These are phyloP conservation scores for Cephalopterus ornatus DNA, from an alignment of 2,113 vertebrate genomes.

Conservation along the genomic window DNA sequence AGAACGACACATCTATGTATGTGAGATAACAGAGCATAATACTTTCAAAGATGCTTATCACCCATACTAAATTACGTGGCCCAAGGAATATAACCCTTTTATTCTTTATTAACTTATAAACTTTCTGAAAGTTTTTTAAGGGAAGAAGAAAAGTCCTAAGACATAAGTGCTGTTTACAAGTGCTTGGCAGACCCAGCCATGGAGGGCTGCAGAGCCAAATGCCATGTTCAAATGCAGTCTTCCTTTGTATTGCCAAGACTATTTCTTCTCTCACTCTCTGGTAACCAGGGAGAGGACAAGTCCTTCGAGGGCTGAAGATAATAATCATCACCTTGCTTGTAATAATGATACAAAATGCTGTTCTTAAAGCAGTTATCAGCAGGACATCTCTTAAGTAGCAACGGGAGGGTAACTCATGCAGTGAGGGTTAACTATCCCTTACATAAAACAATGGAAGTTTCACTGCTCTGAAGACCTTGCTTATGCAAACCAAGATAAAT, in stretches of 20 bases:
- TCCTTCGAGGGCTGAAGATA: not conserved
- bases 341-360: slow-evolving; percentile 29
- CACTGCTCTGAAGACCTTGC: slow-evolving; percentile 18
- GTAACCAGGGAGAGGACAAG: not conserved
- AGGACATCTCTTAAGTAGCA: slow-evolving; percentile 34
- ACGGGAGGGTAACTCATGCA: slow-evolving; percentile 32
- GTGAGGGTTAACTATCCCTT: slow-evolving; percentile 34
- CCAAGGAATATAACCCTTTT: not conserved
- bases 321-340: slow-evolving; percentile 4
- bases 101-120: not conserved
- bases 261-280: not conserved
- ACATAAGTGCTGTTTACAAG: not conserved
- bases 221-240: not conserved
- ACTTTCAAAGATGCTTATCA: not conserved
- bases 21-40: not conserved
- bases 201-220: not conserved
- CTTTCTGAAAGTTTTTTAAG: not conserved
- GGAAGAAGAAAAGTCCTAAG: not conserved
- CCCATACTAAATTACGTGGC: not conserved
- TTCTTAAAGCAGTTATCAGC: slow-evolving; percentile 43
- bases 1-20: not conserved
- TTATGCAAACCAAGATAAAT: slow-evolving; percentile 43
- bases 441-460: not conserved
- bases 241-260: not conserved
- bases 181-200: not conserved